Evolutionary conservation across 2,888 invertebrate genomes (phyloP), one percentile per base, ranked within the genome.

Genomic region (Chymomyza amoena): DNA sequence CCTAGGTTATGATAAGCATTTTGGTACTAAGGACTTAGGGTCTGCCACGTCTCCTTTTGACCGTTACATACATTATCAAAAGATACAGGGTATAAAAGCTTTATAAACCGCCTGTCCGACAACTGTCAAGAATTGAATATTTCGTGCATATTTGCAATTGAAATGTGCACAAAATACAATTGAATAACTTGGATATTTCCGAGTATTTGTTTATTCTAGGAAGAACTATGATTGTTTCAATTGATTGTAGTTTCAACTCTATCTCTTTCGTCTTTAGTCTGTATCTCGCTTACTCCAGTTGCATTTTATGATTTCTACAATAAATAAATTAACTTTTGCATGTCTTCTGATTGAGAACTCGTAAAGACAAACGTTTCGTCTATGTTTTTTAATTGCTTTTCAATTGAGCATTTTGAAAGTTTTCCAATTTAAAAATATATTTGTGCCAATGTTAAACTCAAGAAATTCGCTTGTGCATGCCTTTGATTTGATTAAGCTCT

Each of bases 401-500:
- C 77, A 75, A 78, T 77, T 79, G 70, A 70, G 65, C 52, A 36
- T 54, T 60, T 68, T 66, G 54, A 65, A 74, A 69, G 74, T 70
- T 68, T 69, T 65, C 59, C 65, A 74, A 70, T 70, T 69, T 63
- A 65, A 62, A 76, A 64, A 36, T 63, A 64, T 16, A 54, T 57
- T 3, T 39, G 57, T 61, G 50, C 32, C n/a, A 10, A 28, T 13
- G 15, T 45, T 45, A 45, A 60, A 54, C 10, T 36, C 16, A 61
- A n/a, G 16, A 61, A 61, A 61, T 36, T n/a, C 13, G 39, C 28
- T 28, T 61, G 18, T 39, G 32, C 15, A 59, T 28, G 54, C 1
- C 18, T 54, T 10, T 54, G 54, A 20, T 54, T 54, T 54, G 1
- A 7, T 5, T 16, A 7, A 20, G n/a, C n/a, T 16, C 18, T 2